Percentiles rank a stretch among this genome's conserved stretches.
Conservation (phyloP, 2,113 vertebrate species). For the Ginglymostoma cirratum region DNA sequence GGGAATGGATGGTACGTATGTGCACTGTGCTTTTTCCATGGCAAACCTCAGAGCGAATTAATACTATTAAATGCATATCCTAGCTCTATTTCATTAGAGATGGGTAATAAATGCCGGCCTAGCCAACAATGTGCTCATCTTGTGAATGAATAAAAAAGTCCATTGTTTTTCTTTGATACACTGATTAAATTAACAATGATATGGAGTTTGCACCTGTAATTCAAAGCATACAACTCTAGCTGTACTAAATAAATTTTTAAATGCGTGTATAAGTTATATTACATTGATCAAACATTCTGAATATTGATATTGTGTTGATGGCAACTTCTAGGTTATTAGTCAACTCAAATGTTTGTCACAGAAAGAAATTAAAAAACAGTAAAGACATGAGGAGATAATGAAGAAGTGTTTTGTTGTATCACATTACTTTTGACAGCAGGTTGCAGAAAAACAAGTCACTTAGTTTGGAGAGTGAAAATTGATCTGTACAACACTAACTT, state of each 20-base stretch:
- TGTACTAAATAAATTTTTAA: slow-evolving; percentile 27
- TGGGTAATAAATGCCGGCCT: no score
- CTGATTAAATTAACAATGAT: neutral
- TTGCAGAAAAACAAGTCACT: neutral
- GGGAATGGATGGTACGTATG: neutral
- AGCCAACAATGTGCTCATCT: no score
- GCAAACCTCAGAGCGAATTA: neutral
- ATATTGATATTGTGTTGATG: neutral
- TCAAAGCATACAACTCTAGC: neutral
- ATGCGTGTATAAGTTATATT: neutral
- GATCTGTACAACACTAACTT: neutral
- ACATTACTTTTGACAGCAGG: no score
- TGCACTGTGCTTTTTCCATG: neutral
- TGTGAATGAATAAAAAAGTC: neutral
- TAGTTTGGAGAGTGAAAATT: neutral
- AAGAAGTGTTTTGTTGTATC: neutral
- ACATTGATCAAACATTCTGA: neutral
- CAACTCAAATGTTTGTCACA: neutral
- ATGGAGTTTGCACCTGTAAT: neutral
- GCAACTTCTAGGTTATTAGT: slow-evolving; percentile 3
- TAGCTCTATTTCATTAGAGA: neutral
- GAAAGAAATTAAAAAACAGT: neutral
- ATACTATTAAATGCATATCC: neutral
- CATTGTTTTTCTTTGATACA: neutral
- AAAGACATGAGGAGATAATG: neutral